phyloP scores from a whole-genome alignment of 2,888 invertebrate genomes.

The Torymus tubicola region DNA sequence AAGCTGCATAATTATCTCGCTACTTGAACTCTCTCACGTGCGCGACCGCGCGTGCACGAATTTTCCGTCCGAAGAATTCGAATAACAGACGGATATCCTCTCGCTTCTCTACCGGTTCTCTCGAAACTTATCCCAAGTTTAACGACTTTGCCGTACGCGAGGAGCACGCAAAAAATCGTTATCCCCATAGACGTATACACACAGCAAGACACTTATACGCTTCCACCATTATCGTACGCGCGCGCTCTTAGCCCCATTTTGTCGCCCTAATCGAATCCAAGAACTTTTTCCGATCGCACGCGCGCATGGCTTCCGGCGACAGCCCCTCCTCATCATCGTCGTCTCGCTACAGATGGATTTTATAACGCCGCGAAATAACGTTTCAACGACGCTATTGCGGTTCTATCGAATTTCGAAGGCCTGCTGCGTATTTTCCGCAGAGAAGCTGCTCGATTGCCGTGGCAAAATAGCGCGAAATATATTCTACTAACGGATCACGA shows the following conservation, averaged over 20 bases:
- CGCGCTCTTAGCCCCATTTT: slow-evolving; percentile 36
- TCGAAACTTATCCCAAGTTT: slow-evolving; percentile 22
- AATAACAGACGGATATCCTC: neutral
- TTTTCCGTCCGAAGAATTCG: slow-evolving; percentile 12
- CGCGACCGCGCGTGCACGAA: neutral
- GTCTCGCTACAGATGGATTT: slow-evolving; percentile 26
- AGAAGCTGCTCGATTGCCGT: too few species aligned
- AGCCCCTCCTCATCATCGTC: neutral
- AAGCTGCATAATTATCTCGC: slow-evolving; percentile 1
- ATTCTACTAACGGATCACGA: too few species aligned
- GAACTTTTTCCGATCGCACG: slow-evolving; percentile 30
- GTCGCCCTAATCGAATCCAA: slow-evolving; percentile 45
- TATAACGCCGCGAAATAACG: slow-evolving; percentile 15
- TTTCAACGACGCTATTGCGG: neutral
- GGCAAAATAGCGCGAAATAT: too few species aligned
- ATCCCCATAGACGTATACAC: neutral
- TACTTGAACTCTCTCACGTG: neutral
- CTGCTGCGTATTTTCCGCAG: too few species aligned
- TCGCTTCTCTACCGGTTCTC: neutral
- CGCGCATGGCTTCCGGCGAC: neutral
- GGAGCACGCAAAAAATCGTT: slow-evolving; percentile 22
- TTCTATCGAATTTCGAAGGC: slow-evolving; percentile 17
- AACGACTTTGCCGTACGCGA: slow-evolving; percentile 8
- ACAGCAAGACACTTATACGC: neutral
- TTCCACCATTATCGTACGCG: neutral